Evolutionary conservation across 2,888 invertebrate species (phyloP).

Genomic region (Camptogramma bilineatum): DNA sequence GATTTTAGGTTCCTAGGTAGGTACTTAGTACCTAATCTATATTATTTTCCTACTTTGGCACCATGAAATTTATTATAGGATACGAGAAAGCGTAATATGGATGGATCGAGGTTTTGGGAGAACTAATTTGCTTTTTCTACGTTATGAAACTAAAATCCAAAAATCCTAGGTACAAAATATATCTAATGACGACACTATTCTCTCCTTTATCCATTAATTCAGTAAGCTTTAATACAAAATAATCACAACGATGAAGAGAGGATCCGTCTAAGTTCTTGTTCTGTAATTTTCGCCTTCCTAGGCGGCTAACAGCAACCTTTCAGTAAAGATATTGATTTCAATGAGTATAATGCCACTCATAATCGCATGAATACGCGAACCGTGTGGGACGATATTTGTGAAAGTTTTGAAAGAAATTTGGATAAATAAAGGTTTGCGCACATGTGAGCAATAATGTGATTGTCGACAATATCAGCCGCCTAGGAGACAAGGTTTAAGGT

Average conservation of each 20-base stretch:
- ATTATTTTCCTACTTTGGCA: background rate
- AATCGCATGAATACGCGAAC: too few relatives aligned
- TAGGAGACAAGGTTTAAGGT: background rate
- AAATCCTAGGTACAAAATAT: background rate
- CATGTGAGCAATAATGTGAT: too few relatives aligned
- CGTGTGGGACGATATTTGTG: too few relatives aligned
- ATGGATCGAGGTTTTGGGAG: too few relatives aligned
- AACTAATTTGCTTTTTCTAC: too few relatives aligned
- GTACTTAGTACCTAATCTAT: background rate
- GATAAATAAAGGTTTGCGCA: too few relatives aligned
- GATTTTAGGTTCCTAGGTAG: background rate
- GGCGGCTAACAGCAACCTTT: background rate
- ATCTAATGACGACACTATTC: background rate
- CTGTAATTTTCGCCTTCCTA: background rate
- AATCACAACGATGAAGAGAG: slow-evolving; percentile 1
- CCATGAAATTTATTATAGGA: background rate
- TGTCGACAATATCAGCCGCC: background rate
- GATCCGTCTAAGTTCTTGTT: slow-evolving; percentile 5
- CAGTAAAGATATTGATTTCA: background rate
- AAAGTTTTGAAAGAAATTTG: too few relatives aligned
- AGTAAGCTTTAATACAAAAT: background rate
- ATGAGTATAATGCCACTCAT: too few relatives aligned
- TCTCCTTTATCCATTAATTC: background rate
- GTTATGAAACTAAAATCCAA: too few relatives aligned
- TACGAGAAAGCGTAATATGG: too few relatives aligned